Evolutionary conservation across 2,113 vertebrate genomes (phyloP), one percentile per base, ranked within the genome.

Genomic region (Anser brachyrhynchus): DNA sequence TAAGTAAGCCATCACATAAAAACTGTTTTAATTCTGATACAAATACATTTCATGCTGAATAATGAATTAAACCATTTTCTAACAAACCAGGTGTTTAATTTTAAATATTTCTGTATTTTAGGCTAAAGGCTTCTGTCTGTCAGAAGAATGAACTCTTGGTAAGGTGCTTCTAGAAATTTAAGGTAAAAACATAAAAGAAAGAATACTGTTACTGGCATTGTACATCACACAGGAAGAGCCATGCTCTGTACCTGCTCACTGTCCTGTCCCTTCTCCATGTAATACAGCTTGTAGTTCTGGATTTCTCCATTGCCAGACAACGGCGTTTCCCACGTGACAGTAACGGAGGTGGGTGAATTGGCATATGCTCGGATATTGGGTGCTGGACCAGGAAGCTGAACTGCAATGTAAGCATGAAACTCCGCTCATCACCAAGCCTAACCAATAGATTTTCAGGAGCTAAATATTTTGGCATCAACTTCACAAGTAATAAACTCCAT

Each of bases 381-480:
- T 76, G 99, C 99, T 2, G 99, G 99, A 19, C 99, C 99, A 9
- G 99, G 99, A 10, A 99, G 99, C 97, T 99, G 99, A 90, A 99
- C 99, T 99, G 88, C 26, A 98, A 97, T 4, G 44, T 25, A 87
- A 92, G 67, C 31, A 78, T 22, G 13, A 22, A 82, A 13, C 49
- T 7, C 37, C 11, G 39, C 41, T 11, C 55, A 33, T 59, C 65
- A 70, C 21, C 58, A 31, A 15, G 46, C 12, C 58, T 12, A 28
- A 66, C 39, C 69, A 39, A 7, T 41, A 35, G 16, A 8, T 28
- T 22, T 59, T 29, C 92, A 10, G 55, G 1, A 58, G 22, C n/a
- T n/a, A 10, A 44, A 20, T 31, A 7, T n/a, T 39, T 37, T 28
- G 28, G 9, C 1, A 0, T 9, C 65, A 58, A 29, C 37, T 29